Base-by-base conservation (phyloP, 2,113 vertebrate genomes). In the Sorex fumeus region DNA sequence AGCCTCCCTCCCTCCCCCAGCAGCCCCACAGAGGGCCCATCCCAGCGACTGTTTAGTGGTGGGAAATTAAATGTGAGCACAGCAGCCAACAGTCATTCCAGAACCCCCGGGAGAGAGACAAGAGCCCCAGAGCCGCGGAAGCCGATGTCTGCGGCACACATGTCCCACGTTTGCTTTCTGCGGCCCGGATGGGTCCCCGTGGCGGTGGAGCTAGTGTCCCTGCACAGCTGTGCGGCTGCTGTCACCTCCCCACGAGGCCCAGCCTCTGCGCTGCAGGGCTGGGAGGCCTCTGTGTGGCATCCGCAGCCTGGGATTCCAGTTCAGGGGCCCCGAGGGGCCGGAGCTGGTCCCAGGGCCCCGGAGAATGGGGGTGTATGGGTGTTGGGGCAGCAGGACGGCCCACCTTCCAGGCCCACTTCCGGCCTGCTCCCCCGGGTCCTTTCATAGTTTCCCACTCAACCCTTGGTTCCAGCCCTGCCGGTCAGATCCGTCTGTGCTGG, bases 41-140 rank as follows among this genome's bases (percentile, higher is more conserved):
- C 74, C 30, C 25, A 93, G 64, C 43, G 64, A n/a, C 83, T 34
- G 72, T 91, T 96, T 84, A 91, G 83, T 94, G 81, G 45, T 87
- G 72, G 90, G 88, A 95, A 95, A 92, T 94, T 91, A 96, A 96
- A 95, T 94, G 93, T 53, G 60, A 70, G 88, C 94, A 47, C 82
- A 6, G 67, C 90, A 93, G 95, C 96, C 90, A 96, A 82, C 85
- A 91, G 91, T 57, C 60, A 62, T 96, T 95, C 85, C n/a, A n/a
- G n/a, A n/a, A n/a, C n/a, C n/a, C n/a, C n/a, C n/a, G n/a, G n/a
- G n/a, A n/a, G 89, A 84, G 87, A 60, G 76, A 47, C 11, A 13
- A 28, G 96, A 72, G 84, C 64, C 84, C 71, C 81, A 40, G 89
- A 92, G 88, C 75, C 79, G 90, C 74, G 45, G 81, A 89, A 72